phyloP scores from a whole-genome alignment of 2,888 invertebrate species.

The Callimorpha dominula region DNA sequence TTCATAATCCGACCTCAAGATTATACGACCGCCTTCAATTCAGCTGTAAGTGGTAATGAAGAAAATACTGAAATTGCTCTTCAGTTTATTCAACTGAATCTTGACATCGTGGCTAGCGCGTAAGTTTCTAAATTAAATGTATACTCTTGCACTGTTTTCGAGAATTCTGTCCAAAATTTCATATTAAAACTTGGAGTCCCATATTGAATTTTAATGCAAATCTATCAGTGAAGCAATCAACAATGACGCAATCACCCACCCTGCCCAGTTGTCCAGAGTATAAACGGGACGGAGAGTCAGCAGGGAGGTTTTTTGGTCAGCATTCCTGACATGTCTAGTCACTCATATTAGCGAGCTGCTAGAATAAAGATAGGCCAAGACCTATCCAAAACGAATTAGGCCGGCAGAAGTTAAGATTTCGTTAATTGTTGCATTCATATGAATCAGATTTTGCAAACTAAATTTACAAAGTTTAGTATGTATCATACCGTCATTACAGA shows the following conservation, averaged over 20 bases:
- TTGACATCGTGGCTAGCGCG: constrained; percentile 60
- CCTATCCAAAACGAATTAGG: too few species aligned
- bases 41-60: constrained; percentile 85
- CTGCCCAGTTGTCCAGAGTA: too few species aligned
- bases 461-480: too few species aligned
- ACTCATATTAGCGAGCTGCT: too few species aligned
- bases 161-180: background rate
- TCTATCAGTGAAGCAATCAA: too few species aligned
- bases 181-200: too few species aligned
- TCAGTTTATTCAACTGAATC: constrained; percentile 75
- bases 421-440: background rate
- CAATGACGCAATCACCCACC: too few species aligned
- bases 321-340: too few species aligned
- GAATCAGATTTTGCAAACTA: background rate
- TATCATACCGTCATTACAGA: background rate
- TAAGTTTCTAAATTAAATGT: constrained; percentile 54
- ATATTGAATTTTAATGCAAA: too few species aligned
- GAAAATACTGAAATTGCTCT: constrained; percentile 86
- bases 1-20: constrained; percentile 80
- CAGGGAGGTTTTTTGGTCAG: too few species aligned
- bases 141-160: background rate
- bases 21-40: constrained; percentile 75
- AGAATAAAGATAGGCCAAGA: too few species aligned
- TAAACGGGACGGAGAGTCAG: too few species aligned
- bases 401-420: background rate